Conservation (phyloP, 2,888 invertebrate species). For the Drosophila kuntzei region DNA sequence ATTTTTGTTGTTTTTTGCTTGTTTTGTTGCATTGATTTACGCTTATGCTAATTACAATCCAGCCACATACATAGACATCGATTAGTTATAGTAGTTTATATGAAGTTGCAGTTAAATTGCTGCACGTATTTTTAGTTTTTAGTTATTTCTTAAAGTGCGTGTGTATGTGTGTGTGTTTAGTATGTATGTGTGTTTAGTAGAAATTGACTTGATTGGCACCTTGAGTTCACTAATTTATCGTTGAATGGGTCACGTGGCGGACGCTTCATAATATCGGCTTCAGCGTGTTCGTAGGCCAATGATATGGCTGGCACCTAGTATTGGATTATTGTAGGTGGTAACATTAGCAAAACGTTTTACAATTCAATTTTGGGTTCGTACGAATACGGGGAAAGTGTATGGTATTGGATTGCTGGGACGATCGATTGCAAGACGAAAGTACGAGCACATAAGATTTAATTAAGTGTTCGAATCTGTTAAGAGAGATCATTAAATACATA, state of each 20-base stretch:
- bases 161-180: conserved; percentile 27
- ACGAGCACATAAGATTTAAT: conserved; percentile 1
- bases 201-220: conserved; percentile 84
- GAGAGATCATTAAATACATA: conserved; percentile 12
- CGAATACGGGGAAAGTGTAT: conserved; percentile 30
- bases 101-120: conserved; percentile 40
- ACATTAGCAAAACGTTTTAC: conserved; percentile 74
- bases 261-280: conserved; percentile 95
- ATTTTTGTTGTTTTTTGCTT: conserved; percentile 15
- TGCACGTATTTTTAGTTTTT: conserved; percentile 24
- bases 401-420: conserved; percentile 12
- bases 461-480: conserved; percentile 3
- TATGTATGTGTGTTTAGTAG: conserved; percentile 40
- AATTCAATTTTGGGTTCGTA: conserved; percentile 37
- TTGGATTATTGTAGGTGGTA: conserved; percentile 72
- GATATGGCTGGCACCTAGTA: conserved; percentile 92
- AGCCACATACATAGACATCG: conserved; percentile 73
- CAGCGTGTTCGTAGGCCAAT: conserved; percentile 94
- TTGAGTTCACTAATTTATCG: conserved; percentile 93
- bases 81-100: conserved; percentile 56
- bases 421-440: conserved; percentile 24
- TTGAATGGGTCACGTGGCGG: conserved; percentile 92
- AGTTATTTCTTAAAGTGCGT: conserved; percentile 22
- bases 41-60: conserved; percentile 78
- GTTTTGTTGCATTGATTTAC: conserved; percentile 46